Evolutionary conservation across 2,888 invertebrate species (phyloP).

Genomic region (Rhamphomyia laevipes): DNA sequence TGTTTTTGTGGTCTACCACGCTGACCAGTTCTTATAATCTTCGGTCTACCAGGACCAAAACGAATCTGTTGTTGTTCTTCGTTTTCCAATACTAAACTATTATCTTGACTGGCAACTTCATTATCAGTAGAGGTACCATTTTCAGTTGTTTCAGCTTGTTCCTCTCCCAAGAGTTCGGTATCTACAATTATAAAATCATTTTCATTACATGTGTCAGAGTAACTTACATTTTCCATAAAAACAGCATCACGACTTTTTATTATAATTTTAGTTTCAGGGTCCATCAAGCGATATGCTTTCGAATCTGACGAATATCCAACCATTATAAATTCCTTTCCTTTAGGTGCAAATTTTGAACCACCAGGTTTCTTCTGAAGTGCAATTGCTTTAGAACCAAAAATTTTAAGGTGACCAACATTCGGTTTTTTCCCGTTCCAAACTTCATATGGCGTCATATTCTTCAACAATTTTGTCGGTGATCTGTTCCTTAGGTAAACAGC

Average conservation of each 20-base stretch:
- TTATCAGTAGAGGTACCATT: too few species aligned
- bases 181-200: too few species aligned
- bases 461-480: constrained; percentile 2
- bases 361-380: constrained; percentile 24
- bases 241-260: constrained; percentile 9
- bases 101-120: too few species aligned
- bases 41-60: too few species aligned
- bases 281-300: constrained; percentile 19
- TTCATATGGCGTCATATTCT: constrained; percentile 22
- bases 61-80: too few species aligned
- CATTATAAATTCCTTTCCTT: constrained; percentile 16
- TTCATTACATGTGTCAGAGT: too few species aligned
- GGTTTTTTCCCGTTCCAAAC: constrained; percentile 21
- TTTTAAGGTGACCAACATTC: constrained; percentile 11
- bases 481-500: constrained; percentile 19
- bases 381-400: constrained; percentile 28
- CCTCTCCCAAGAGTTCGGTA: too few species aligned
- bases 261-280: constrained; percentile 5
- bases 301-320: constrained; percentile 23
- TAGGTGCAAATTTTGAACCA: constrained; percentile 23
- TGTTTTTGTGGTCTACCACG: too few species aligned
- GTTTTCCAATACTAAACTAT: too few species aligned
- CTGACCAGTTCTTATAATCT: too few species aligned
- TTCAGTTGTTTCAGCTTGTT: too few species aligned
- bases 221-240: too few species aligned